A percentile compares a stretch with the other conserved stretches of the same genome.
These are phyloP conservation scores for Paracanthobrama guichenoti DNA, from an alignment of 2,113 vertebrate species.

Conservation along the genomic window DNA sequence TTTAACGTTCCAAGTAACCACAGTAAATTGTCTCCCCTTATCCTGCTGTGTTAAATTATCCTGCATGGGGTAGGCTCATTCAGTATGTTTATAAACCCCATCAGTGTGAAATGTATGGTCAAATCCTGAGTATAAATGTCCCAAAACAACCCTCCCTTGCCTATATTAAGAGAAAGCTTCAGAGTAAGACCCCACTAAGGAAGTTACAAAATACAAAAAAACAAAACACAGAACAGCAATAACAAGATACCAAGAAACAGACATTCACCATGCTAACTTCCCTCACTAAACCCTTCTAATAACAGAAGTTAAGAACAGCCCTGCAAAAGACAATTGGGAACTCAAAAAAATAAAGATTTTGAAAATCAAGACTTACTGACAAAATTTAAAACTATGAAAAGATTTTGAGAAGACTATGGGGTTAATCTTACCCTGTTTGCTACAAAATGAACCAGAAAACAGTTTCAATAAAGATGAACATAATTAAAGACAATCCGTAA, in stretches of 20 bases:
- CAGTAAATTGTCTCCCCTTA: constrained; percentile 4
- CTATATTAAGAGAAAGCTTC: background rate
- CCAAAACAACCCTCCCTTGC: background rate
- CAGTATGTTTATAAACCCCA: background rate
- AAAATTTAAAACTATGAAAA: too few species aligned
- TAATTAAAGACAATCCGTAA: too few species aligned
- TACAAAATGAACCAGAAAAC: too few species aligned
- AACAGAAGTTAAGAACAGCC: background rate
- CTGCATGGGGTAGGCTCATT: background rate
- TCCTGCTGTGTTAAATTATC: background rate
- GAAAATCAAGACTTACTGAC: too few species aligned
- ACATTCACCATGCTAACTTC: background rate
- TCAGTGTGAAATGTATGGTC: background rate
- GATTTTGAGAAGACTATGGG: too few species aligned
- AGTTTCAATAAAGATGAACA: too few species aligned
- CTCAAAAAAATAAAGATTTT: background rate
- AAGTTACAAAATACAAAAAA: background rate
- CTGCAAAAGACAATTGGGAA: background rate
- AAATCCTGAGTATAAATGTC: background rate
- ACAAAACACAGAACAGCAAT: background rate
- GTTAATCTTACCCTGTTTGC: too few species aligned
- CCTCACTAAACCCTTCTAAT: background rate
- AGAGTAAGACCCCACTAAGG: background rate
- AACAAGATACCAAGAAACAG: background rate
- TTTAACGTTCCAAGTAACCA: constrained; percentile 8